Conservation (phyloP, 2,797 vertebrate species). For the Alectoris magna region DNA sequence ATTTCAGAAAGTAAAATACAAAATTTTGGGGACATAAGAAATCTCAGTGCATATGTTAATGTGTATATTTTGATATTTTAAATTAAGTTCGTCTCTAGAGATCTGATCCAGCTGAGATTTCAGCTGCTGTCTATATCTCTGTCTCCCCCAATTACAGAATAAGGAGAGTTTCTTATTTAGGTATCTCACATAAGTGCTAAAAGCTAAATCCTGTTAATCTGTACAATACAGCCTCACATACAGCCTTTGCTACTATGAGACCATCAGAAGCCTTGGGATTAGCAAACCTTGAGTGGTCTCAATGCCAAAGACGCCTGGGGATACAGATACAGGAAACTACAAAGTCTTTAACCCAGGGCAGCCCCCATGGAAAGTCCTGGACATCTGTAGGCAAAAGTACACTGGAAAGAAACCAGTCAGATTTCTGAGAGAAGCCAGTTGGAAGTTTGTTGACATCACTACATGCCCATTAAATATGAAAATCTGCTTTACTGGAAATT, state of each 20-base stretch:
- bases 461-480: neutral
- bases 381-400: neutral
- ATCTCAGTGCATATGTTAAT: neutral
- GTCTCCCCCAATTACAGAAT: neutral
- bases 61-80: neutral
- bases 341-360: neutral
- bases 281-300: neutral
- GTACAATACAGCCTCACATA: neutral
- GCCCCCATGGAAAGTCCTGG: neutral
- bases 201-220: neutral
- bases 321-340: neutral
- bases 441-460: neutral
- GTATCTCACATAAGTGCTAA: neutral
- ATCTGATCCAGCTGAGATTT: neutral
- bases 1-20: neutral
- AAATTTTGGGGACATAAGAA: neutral
- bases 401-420: neutral
- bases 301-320: neutral
- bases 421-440: neutral
- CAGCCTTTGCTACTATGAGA: neutral
- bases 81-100: neutral
- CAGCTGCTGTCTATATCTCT: neutral
- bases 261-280: neutral
- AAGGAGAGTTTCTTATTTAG: neutral
- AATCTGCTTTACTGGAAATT: neutral